Conservation (phyloP, 2,797 vertebrate species). For the Margarornis squamiger region DNA sequence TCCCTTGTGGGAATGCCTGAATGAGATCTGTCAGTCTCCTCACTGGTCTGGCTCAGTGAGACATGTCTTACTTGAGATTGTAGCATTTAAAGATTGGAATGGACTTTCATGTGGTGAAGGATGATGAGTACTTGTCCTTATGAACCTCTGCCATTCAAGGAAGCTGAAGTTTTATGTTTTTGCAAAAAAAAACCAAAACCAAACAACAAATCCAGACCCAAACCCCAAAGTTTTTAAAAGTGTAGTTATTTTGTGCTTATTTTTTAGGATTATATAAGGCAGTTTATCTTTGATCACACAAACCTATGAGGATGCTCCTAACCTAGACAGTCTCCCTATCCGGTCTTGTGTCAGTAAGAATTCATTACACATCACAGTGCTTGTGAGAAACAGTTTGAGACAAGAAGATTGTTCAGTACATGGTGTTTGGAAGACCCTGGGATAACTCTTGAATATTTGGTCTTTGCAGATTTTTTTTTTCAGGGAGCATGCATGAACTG, state of each 20-base stretch:
- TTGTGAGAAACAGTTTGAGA: neutral
- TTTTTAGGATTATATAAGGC: neutral
- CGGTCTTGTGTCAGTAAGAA: neutral
- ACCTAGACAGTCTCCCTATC: neutral
- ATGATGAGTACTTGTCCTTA: neutral
- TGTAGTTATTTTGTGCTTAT: neutral
- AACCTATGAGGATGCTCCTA: neutral
- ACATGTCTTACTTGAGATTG: accelerated
- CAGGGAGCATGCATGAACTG: neutral
- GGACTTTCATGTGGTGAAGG: neutral
- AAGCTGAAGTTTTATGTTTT: neutral
- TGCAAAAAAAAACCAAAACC: neutral
- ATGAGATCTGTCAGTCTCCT: neutral
- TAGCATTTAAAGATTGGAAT: neutral
- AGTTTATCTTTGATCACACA: neutral
- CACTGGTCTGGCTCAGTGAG: neutral
- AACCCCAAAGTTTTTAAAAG: neutral
- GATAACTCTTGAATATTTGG: neutral
- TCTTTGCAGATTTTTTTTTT: neutral
- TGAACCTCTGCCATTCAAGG: neutral
- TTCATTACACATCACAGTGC: neutral
- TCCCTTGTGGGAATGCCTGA: neutral
- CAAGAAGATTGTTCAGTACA: neutral
- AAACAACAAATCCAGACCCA: neutral
- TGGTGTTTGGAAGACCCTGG: neutral